Evolutionary conservation across 2,113 vertebrate species (phyloP).

Genomic region (Macrotus californicus): DNA sequence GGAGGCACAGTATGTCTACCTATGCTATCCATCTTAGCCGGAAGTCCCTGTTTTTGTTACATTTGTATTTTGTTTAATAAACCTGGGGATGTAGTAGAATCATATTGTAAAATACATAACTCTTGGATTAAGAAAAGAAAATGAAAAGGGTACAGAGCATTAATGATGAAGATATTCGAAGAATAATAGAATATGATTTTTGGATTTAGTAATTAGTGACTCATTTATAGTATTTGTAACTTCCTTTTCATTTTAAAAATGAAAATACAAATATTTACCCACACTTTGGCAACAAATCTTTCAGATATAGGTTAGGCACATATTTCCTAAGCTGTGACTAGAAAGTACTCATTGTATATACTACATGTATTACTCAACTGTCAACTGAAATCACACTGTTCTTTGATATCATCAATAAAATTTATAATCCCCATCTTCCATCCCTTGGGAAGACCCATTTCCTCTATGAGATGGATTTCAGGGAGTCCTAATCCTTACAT

Average conservation of each 20-base stretch:
- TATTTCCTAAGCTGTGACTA: neutral
- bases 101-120: neutral
- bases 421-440: neutral
- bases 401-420: neutral
- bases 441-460: neutral
- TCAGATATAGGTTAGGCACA: neutral
- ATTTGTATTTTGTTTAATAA: slow-evolving; percentile 16
- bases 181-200: neutral
- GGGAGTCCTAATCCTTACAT: neutral
- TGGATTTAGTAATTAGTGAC: neutral
- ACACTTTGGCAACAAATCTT: neutral
- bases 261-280: neutral
- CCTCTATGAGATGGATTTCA: neutral
- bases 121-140: neutral
- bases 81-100: neutral
- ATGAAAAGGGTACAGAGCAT: neutral
- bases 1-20: too few species aligned
- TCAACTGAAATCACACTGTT: neutral
- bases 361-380: neutral
- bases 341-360: neutral
- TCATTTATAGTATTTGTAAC: neutral
- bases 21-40: too few species aligned
- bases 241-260: neutral
- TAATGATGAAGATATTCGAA: neutral
- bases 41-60: too few species aligned